Evolutionary conservation across 2,113 vertebrate genomes (phyloP), one percentile per base, ranked within the genome.

Genomic region (Trachemys scripta): DNA sequence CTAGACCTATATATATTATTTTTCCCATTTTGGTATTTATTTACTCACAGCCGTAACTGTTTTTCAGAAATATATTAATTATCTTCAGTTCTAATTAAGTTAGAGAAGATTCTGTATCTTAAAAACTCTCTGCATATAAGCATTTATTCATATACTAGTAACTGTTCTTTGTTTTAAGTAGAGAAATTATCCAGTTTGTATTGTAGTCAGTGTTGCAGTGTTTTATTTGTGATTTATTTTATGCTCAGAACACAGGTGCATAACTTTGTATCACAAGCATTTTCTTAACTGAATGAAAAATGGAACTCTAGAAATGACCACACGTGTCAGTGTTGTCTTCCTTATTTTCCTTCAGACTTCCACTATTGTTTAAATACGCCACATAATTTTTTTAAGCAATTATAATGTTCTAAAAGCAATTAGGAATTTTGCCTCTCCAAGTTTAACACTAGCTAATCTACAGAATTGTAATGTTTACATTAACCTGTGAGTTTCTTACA

Each of bases 301-400:
- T 5, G 96, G 93, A 93, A 95, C 87, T 97, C 95, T 98, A 94
- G 94, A 85, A 96, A 80, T 96, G 97, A 93, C 98, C 98, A 98
- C 97, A 96, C 97, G 97, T 97, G 98, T 98, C 98, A 98, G 93
- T 97, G 92, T 98, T 97, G 96, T 93, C 95, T 93, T 53, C 57
- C 80, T 96, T 95, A 96, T 94, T 97, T 94, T 97, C 91, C 53
- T 75, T 75, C 42, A 90, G 35, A 47, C 85, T 97, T 96, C 93
- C 13, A 84, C 47, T 27, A 20, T 80, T 92, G 31, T 54, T 85
- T 59, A 79, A 35, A 38, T 87, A 22, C 42, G 81, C 87, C 49
- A 82, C 8, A 1, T 24, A 45, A 45, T 45, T 45, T 45, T 45
- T 45, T 45, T 45, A 45, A 45, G 45, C 45, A 45, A 45, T 45